phyloP scores from a whole-genome alignment of 2,113 vertebrate species.

The Origma solitaria region DNA sequence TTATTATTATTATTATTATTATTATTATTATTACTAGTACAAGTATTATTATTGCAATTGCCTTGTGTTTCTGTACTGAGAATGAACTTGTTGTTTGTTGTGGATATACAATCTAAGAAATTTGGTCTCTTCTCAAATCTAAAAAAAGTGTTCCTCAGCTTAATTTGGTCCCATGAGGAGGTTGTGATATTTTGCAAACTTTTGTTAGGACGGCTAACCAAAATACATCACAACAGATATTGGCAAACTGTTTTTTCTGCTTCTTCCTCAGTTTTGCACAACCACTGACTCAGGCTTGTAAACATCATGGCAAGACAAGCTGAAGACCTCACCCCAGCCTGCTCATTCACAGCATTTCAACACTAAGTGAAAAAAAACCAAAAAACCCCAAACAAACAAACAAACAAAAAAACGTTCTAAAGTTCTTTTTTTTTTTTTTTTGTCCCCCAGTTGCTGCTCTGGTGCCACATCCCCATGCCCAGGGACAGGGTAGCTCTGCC shows the following conservation, averaged over 20 bases:
- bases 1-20: background rate
- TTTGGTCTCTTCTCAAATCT: background rate
- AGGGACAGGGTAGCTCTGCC: background rate
- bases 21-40: background rate
- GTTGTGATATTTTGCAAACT: background rate
- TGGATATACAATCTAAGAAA: background rate
- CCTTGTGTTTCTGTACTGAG: background rate
- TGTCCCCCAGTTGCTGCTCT: background rate
- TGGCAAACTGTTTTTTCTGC: background rate
- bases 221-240: background rate
- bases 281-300: background rate
- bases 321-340: background rate
- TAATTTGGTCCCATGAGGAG: background rate
- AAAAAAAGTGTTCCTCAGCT: background rate
- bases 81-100: background rate
- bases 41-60: background rate
- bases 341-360: background rate
- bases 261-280: background rate
- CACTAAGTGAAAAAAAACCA: background rate
- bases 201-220: background rate
- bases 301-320: background rate
- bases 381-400: background rate
- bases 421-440: too few relatives aligned
- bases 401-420: fast-evolving
- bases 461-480: background rate